Base-by-base conservation (phyloP, 2,113 vertebrate species). In the Butastur rufipennis region DNA sequence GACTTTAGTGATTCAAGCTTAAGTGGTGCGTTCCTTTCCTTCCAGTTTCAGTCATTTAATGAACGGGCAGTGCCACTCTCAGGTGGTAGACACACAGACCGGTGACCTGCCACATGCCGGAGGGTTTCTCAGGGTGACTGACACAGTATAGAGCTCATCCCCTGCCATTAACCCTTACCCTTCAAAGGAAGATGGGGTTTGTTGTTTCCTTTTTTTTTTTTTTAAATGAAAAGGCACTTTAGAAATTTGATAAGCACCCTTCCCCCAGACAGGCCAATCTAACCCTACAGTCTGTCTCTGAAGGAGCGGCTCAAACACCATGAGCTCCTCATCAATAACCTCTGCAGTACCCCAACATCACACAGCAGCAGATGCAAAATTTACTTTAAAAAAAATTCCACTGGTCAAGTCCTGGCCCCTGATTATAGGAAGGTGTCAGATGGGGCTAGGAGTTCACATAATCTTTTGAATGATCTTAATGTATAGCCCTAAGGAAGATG, bases 251-350 rank as follows among this genome's bases (percentile, higher is more conserved):
- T 0, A 9, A 81, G 32, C 43, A 13, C 16, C 61, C 56, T 62
- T 36, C 13, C 29, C 14, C 31, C 18, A 18, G 10, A 8, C 53
- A 90, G 55, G 16, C 3, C 81, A 61, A 36, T 16, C 65, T 43
- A 34, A 71, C 16, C 40, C 50, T 6, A 4, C 7, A 6, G 2
- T 2, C 16, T 8, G 42, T 23, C 40, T 29, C 70, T 38, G 42
- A 21, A 21, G 0, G 11, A 61, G 61, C 2, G 0, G 23, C 40
- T 75, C 32, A 15, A 8, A 13, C 2, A 1, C 4, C 1, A 0
- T 1, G 26, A 86, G 72, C 2, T 50, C 59, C 66, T 63, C 16
- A 43, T 2, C 53, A 16, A 26, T 1, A 26, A 27, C 34, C 10
- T 47, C 58, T 45, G 62, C 42, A 88, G 32, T 48, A 42, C 40